Conservation (phyloP, 2,797 vertebrate genomes). For the Sarcoramphus papa region DNA sequence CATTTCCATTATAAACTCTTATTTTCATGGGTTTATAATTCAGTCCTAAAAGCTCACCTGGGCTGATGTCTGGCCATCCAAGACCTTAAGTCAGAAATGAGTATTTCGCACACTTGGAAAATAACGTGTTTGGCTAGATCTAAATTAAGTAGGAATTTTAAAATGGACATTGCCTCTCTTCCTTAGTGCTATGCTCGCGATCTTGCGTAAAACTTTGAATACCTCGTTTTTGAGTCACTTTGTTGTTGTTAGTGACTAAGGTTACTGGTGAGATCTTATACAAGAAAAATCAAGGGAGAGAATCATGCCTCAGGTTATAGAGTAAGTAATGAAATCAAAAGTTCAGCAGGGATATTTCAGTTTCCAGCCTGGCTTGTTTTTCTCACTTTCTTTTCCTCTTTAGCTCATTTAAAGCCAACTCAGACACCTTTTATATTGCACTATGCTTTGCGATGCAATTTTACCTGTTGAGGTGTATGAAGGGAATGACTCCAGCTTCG, state of each 20-base stretch:
- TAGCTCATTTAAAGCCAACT: background rate
- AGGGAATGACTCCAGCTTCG: background rate
- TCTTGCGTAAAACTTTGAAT: background rate
- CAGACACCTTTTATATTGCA: rapidly evolving
- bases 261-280: background rate
- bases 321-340: background rate
- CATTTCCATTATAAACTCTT: conserved; percentile 48
- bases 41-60: conserved; percentile 39
- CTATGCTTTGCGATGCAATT: rapidly evolving
- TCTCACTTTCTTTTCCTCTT: background rate
- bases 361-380: background rate
- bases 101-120: conserved; percentile 27
- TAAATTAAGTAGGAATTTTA: background rate
- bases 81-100: conserved; percentile 21
- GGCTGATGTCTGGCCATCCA: background rate
- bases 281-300: background rate
- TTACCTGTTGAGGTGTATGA: background rate
- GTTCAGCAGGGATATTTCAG: background rate
- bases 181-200: rapidly evolving
- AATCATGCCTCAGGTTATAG: background rate
- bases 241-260: rapidly evolving
- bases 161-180: background rate
- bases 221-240: rapidly evolving
- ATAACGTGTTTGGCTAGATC: background rate
- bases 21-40: conserved; percentile 11